These are phyloP conservation scores for Cichladusa arquata DNA, from an alignment of 2,113 vertebrate genomes.

Conservation along the genomic window DNA sequence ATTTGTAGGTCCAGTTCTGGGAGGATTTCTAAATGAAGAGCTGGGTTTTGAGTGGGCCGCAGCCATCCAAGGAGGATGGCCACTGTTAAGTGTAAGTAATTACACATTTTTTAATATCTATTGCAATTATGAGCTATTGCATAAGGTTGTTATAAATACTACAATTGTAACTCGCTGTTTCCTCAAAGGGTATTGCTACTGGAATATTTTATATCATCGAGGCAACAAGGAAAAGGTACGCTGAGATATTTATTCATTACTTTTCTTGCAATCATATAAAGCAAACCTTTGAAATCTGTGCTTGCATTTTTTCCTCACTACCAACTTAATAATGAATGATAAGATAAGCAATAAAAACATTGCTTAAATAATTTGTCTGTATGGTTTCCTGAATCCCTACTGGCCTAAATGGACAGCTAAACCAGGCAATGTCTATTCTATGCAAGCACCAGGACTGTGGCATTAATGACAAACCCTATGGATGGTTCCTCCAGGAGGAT, in stretches of 20 bases:
- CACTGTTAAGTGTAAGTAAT: slow-evolving; percentile 82
- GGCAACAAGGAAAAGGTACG: slow-evolving; percentile 67
- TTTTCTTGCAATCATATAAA: not conserved
- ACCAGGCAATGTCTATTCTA: not conserved
- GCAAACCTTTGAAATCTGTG: not conserved
- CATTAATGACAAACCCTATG: not conserved
- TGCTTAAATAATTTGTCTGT: not conserved
- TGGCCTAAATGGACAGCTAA: not conserved
- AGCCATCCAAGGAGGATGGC: slow-evolving; percentile 79
- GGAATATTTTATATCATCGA: slow-evolving; percentile 73
- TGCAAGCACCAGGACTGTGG: not conserved
- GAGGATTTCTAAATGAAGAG: slow-evolving; percentile 85
- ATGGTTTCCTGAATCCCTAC: not conserved
- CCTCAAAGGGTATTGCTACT: slow-evolving; percentile 65
- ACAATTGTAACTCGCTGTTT: slow-evolving; percentile 24
- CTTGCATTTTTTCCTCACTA: not conserved
- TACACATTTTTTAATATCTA: not conserved
- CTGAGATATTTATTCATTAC: not conserved
- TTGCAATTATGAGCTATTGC: not conserved
- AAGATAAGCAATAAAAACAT: not conserved
- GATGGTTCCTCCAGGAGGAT: not conserved
- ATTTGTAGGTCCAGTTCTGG: slow-evolving; percentile 86
- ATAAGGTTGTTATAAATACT: not conserved
- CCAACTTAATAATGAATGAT: not conserved
- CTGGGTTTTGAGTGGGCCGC: slow-evolving; percentile 89